A percentile compares a stretch with the other conserved stretches of the same genome.
phyloP scores from a whole-genome alignment of 2,113 vertebrate species.

The Mobula hypostoma region DNA sequence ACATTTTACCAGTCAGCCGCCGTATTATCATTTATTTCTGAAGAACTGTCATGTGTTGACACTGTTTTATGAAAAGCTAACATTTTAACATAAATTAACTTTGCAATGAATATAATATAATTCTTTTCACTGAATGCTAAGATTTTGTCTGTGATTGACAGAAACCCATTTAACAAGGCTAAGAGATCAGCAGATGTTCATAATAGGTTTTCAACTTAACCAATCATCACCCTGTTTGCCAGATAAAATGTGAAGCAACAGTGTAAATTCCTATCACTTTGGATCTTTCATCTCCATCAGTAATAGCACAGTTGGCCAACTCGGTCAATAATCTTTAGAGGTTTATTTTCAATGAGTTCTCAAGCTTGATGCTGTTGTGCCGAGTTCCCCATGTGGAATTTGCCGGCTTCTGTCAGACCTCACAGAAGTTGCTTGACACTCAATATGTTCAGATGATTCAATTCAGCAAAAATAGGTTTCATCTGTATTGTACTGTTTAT shows the following conservation, averaged over 20 bases:
- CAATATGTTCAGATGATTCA: neutral
- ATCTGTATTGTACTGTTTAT: neutral
- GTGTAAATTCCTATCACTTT: conserved; percentile 41
- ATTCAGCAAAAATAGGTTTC: neutral
- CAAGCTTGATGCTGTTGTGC: neutral
- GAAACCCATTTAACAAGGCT: neutral
- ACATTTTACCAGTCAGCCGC: neutral
- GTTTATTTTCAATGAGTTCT: conserved; percentile 18
- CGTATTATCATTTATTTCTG: neutral
- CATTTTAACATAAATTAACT: neutral
- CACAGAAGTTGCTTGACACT: neutral
- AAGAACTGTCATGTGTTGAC: no score
- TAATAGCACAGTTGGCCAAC: conserved; percentile 44
- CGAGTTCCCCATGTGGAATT: neutral
- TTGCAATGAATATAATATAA: neutral
- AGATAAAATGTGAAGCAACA: conserved; percentile 43
- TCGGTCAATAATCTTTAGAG: neutral
- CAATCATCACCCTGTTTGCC: conserved; percentile 67
- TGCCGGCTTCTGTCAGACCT: neutral
- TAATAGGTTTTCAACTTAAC: conserved; percentile 65
- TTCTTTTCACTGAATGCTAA: neutral
- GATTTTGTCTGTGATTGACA: neutral
- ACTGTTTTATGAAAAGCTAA: neutral
- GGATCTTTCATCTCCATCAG: conserved; percentile 47
- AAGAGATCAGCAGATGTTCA: conserved; percentile 69